Base-by-base conservation (phyloP, 2,888 invertebrate genomes). In the Ophion costatus region DNA sequence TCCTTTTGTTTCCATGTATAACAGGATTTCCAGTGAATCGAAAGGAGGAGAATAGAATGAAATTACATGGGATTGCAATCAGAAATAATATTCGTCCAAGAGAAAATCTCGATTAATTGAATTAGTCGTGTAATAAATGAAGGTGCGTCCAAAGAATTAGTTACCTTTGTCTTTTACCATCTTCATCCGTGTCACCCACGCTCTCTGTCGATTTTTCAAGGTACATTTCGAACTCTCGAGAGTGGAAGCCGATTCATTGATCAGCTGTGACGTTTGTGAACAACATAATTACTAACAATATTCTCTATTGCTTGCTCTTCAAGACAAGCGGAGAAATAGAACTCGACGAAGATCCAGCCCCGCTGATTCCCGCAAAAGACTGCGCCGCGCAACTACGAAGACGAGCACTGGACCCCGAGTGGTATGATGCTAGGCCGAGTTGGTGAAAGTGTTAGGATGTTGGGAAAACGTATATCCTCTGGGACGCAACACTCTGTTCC, bases 271-370 rank as follows among this genome's bases (percentile, higher is more conserved):
- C 66, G 61, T 81, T 84, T 79, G 71, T 67, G 74, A 76, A 66
- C 71, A 80, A 84, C 73, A 76, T 83, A 84, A 85, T 85, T 69
- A 81, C 82, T 79, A 76, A 73, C 66, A 76, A 82, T 71, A 59
- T 75, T 76, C 66, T 82, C 86, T 29, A 42, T 69, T 69, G 69
- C 71, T 57, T 69, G 64, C 17, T n/a, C 22, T 69, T 45, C 57
- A 56, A 79, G 74, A 51, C 74, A 61, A 63, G 63, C 61, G 64
- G 57, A 45, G 57, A 79, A 70, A 67, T 10, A 57, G 38, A 70
- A 17, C 51, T n/a, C 14, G 66, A 45, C 45, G 45, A 51, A 24
- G 42, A 29, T 24, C 57, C 17, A 71, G 14, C 45, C 20, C 7
- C 2, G 33, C 33, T 51, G 38, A 59, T 42, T 42, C n/a, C 69